Evolutionary conservation across 2,888 invertebrate genomes (phyloP).

Genomic region (Antheraea assamensis): DNA sequence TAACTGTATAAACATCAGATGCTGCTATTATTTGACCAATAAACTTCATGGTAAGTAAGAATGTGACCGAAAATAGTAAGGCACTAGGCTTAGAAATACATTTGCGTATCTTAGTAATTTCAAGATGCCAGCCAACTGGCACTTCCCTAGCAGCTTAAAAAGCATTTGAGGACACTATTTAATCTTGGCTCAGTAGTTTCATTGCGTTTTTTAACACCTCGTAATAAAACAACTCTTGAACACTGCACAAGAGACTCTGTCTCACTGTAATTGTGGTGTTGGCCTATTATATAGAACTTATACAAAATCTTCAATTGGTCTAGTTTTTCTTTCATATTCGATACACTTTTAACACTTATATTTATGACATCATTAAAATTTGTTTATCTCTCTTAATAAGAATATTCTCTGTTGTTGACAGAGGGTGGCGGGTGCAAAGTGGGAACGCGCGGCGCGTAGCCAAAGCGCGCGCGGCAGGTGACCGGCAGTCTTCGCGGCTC

Average conservation of each 20-base stretch:
- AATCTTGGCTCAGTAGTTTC: no score
- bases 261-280: no score
- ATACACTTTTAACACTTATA: no score
- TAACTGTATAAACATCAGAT: neutral
- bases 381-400: neutral
- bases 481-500: constrained; percentile 77
- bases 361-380: no score
- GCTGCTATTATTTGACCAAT: neutral
- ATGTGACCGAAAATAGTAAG: neutral
- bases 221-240: no score
- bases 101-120: neutral
- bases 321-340: no score
- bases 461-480: constrained; percentile 77
- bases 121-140: neutral
- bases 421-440: constrained; percentile 73
- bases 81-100: neutral
- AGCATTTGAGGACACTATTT: no score
- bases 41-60: neutral
- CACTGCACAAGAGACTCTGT: no score
- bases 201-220: no score
- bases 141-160: neutral
- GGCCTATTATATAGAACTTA: no score
- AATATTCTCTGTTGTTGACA: constrained; percentile 41
- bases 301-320: no score
- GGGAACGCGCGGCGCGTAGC: constrained; percentile 67